phyloP scores from a whole-genome alignment of 1,140 invertebrate species.

The Pseudomyrmex sp. region DNA sequence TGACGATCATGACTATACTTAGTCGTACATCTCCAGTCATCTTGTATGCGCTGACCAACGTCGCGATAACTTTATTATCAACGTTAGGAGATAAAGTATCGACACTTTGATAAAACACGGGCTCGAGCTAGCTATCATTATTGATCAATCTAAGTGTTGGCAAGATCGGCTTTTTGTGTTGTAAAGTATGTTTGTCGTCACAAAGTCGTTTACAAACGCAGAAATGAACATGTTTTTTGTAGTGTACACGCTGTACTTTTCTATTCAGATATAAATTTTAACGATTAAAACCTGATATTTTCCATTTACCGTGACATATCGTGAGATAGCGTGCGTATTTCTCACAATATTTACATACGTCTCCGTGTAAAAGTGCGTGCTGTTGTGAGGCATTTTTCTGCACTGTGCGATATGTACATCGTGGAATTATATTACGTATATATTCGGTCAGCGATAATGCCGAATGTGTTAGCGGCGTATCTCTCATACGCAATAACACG shows the following conservation, averaged over 20 bases:
- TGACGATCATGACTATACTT: too few species aligned
- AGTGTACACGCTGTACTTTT: too few species aligned
- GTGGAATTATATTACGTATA: conserved; percentile 34
- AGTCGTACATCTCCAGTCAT: too few species aligned
- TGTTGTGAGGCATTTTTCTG: not conserved
- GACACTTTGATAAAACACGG: conserved; percentile 53
- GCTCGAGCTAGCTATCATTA: conserved; percentile 37
- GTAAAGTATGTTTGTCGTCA: too few species aligned
- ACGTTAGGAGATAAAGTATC: conserved; percentile 47
- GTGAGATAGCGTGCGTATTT: not conserved
- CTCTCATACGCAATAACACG: conserved; percentile 7
- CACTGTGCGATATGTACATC: not conserved
- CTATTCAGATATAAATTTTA: too few species aligned
- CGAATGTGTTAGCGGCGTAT: conserved; percentile 8
- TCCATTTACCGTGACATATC: too few species aligned
- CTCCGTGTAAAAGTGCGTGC: not conserved
- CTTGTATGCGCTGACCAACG: conserved; percentile 19
- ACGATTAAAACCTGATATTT: too few species aligned
- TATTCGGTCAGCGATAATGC: conserved; percentile 8
- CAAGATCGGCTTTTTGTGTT: conserved; percentile 14
- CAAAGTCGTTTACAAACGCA: too few species aligned
- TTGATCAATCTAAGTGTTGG: not conserved
- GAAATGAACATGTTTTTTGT: too few species aligned
- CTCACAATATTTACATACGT: not conserved
- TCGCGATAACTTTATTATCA: conserved; percentile 33